phyloP scores from a whole-genome alignment of 1,140 invertebrate genomes.

The Drosophila kikkawai region DNA sequence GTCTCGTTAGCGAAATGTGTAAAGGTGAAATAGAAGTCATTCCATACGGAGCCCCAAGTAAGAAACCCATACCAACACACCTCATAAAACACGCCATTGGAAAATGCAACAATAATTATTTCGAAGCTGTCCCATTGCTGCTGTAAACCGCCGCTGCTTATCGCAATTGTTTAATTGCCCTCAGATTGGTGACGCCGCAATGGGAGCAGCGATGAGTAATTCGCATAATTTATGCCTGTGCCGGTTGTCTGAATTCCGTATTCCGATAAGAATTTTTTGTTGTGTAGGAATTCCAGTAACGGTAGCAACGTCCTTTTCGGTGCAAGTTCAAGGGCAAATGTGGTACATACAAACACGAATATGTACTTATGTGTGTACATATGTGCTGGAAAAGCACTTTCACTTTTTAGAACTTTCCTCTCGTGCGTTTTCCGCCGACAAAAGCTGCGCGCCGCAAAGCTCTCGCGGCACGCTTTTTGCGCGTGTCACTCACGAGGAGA shows the following conservation, averaged over 20 bases:
- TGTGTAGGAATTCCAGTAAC: slow-evolving; percentile 13
- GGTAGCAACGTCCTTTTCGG: slow-evolving; percentile 57
- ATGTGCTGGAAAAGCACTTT: slow-evolving; percentile 52
- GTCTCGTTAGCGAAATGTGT: slow-evolving; percentile 57
- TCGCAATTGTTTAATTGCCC: slow-evolving; percentile 34
- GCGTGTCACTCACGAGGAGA: slow-evolving; percentile 50
- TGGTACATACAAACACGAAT: not conserved
- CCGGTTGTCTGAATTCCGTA: slow-evolving; percentile 8
- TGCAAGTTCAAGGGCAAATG: slow-evolving; percentile 73
- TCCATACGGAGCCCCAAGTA: slow-evolving; percentile 47
- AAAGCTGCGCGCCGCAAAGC: slow-evolving; percentile 46
- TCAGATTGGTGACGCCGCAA: slow-evolving; percentile 29
- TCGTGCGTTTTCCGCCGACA: slow-evolving; percentile 21
- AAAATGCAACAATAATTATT: slow-evolving; percentile 71
- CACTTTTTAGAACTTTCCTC: slow-evolving; percentile 62
- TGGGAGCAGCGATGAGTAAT: slow-evolving; percentile 44
- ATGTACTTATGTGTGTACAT: slow-evolving; percentile 4
- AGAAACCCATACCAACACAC: slow-evolving; percentile 35
- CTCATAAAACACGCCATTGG: slow-evolving; percentile 55
- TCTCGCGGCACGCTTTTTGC: slow-evolving; percentile 38
- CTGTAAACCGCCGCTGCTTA: slow-evolving; percentile 52
- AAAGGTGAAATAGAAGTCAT: slow-evolving; percentile 84
- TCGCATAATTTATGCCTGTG: slow-evolving; percentile 12
- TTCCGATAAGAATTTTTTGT: slow-evolving; percentile 11
- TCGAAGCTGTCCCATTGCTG: slow-evolving; percentile 32